Base-by-base conservation (phyloP, 2,113 vertebrate genomes). In the Myotis lucifugus region DNA sequence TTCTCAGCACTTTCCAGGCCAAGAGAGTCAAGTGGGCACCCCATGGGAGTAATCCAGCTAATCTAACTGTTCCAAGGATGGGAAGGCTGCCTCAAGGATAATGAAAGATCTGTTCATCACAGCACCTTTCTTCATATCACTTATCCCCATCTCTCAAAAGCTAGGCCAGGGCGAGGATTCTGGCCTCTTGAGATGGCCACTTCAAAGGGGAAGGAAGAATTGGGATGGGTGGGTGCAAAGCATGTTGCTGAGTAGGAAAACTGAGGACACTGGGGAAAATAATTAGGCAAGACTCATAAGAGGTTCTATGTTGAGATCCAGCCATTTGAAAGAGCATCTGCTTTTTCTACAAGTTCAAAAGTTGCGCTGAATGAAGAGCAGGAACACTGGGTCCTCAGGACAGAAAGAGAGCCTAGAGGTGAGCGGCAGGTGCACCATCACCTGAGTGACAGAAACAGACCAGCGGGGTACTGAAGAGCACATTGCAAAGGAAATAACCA, bases 1-100 rank as follows among this genome's bases (percentile, higher is more conserved):
- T 61, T 94, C 56, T 92, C 85, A 92, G 88, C 42, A 79, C 25
- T 92, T 83, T 95, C 46, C 73, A 92, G 64, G 88, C 93, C 88
- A 93, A 74, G 69, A 67, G 56, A 96, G 85, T 76, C 67, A 95
- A 95, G 23, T 54, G 19, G 56, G 25, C 9, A 25, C 90, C 91
- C 73, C 67, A 0, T 6, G 87, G 61, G 88, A 81, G 70, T 7
- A 34, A 46, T 93, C 23, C 29, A 13, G 3, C 67, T 78, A 29
- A 48, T 64, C 52, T 40, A 81, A 23, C 12, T 32, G 59, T 66
- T 89, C 37, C 1, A 23, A 92, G 94, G 29, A 46, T 37, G 64
- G 18, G 27, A 52, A 85, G 46, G 46, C 9, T 59, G 61, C n/a
- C 59, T 74, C 77, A 66, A 85, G 78, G 82, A 67, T 83, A 64